phyloP scores from a whole-genome alignment of 1,140 invertebrate species.

The Plodia interpunctella region DNA sequence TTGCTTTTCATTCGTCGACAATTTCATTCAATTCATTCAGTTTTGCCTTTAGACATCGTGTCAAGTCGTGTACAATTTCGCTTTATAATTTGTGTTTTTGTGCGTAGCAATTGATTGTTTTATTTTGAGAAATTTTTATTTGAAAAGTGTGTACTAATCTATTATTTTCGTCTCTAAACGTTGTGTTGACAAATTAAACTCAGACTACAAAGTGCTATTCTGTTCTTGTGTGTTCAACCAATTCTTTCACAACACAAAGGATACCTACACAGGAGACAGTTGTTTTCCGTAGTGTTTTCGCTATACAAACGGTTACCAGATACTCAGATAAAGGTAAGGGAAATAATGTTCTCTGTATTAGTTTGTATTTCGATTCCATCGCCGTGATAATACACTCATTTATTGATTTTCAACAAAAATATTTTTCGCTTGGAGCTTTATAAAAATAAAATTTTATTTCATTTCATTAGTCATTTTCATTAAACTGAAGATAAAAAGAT shows the following conservation, averaged over 20 bases:
- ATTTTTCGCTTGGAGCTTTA: conserved; percentile 3
- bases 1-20: conserved; percentile 41
- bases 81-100: conserved; percentile 34
- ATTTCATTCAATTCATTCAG: conserved; percentile 38
- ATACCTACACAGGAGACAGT: conserved; percentile 40
- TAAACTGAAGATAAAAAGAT: too few species aligned
- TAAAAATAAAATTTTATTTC: too few species aligned
- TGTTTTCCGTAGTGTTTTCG: conserved; percentile 34
- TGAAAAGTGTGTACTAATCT: conserved; percentile 24
- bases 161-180: conserved; percentile 16
- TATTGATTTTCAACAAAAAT: background rate
- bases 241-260: conserved; percentile 57
- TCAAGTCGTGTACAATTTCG: conserved; percentile 16
- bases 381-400: background rate
- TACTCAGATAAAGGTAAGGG: conserved; percentile 33
- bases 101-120: conserved; percentile 38
- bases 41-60: conserved; percentile 18
- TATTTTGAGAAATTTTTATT: conserved; percentile 41
- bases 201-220: conserved; percentile 1
- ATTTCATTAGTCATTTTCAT: too few species aligned
- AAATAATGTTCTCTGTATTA: background rate
- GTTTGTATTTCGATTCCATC: background rate
- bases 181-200: conserved; percentile 10
- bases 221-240: conserved; percentile 32
- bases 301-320: conserved; percentile 17